Percentiles rank a stretch among this genome's conserved stretches.
These are phyloP conservation scores for Clanis bilineata DNA, from an alignment of 2,888 invertebrate genomes.

Conservation along the genomic window DNA sequence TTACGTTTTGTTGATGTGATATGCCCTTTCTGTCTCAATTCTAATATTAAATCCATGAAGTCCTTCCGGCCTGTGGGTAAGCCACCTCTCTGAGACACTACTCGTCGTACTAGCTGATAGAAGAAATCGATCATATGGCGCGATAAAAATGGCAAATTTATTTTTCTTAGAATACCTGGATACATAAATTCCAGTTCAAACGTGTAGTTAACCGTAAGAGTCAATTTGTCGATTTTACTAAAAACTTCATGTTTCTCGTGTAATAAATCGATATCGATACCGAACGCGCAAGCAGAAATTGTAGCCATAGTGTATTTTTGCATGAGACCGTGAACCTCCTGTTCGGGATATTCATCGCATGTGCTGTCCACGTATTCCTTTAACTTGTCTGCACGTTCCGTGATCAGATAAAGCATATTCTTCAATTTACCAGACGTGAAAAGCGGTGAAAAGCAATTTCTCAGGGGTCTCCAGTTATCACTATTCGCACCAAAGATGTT, in stretches of 20 bases:
- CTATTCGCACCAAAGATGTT: constrained; percentile 55
- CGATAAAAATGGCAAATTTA: constrained; percentile 42
- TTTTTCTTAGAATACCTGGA: constrained; percentile 44
- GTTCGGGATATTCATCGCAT: constrained; percentile 31
- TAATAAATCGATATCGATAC: constrained; percentile 40
- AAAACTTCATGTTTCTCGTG: constrained; percentile 28
- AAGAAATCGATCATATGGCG: constrained; percentile 36
- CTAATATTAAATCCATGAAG: constrained; percentile 54
- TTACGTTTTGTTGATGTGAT: constrained; percentile 31
- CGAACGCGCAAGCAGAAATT: constrained; percentile 50
- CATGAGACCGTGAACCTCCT: constrained; percentile 37
- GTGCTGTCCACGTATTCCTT: constrained; percentile 32
- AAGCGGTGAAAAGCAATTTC: constrained; percentile 50
- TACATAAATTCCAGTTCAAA: constrained; percentile 48
- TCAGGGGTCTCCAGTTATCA: constrained; percentile 49
- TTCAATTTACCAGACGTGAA: constrained; percentile 61
- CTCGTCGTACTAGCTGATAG: constrained; percentile 33
- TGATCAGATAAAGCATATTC: constrained; percentile 52
- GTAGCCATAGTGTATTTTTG: constrained; percentile 45
- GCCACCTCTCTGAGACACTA: constrained; percentile 44
- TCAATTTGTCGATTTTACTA: constrained; percentile 26
- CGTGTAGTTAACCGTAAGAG: constrained; percentile 26
- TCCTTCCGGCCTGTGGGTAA: constrained; percentile 44
- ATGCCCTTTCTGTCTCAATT: constrained; percentile 41
- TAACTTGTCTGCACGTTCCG: constrained; percentile 43